Evolutionary conservation across 2,888 invertebrate species (phyloP).

Genomic region (Oasisia sp.): DNA sequence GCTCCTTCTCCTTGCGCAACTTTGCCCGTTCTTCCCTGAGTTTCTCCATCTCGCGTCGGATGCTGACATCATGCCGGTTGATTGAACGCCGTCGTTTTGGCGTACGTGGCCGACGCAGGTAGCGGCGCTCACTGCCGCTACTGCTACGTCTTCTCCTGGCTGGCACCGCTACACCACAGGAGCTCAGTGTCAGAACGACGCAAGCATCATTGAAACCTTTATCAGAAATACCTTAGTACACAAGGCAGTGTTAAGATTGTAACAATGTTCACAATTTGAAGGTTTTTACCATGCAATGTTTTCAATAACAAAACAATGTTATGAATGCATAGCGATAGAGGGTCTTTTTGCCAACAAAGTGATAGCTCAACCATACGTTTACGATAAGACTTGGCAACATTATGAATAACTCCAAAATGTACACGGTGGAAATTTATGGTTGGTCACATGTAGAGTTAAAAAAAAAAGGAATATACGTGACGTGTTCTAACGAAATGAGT

Average conservation of each 20-base stretch:
- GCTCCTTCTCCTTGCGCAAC: constrained; percentile 19
- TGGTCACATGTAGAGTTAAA: too few relatives aligned
- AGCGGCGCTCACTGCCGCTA: neutral
- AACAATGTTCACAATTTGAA: too few relatives aligned
- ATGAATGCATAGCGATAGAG: too few relatives aligned
- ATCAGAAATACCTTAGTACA: neutral
- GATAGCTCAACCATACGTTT: too few relatives aligned
- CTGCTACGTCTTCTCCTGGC: neutral
- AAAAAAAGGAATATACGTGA: too few relatives aligned
- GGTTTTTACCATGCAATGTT: too few relatives aligned
- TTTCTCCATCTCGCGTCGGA: constrained; percentile 7
- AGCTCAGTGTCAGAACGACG: neutral
- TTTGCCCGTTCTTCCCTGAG: constrained; percentile 13
- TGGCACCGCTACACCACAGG: neutral
- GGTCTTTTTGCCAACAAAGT: too few relatives aligned
- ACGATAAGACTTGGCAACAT: too few relatives aligned
- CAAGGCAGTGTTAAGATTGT: neutral
- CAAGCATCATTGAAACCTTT: neutral
- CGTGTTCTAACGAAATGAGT: too few relatives aligned
- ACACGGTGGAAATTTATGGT: too few relatives aligned
- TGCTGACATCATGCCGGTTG: neutral
- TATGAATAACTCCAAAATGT: too few relatives aligned
- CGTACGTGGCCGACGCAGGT: neutral
- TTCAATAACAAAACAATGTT: too few relatives aligned
- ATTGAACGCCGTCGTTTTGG: neutral